Percentiles rank a stretch among this genome's conserved stretches.
phyloP scores from a whole-genome alignment of 2,888 invertebrate genomes.

The Metalampra italica region DNA sequence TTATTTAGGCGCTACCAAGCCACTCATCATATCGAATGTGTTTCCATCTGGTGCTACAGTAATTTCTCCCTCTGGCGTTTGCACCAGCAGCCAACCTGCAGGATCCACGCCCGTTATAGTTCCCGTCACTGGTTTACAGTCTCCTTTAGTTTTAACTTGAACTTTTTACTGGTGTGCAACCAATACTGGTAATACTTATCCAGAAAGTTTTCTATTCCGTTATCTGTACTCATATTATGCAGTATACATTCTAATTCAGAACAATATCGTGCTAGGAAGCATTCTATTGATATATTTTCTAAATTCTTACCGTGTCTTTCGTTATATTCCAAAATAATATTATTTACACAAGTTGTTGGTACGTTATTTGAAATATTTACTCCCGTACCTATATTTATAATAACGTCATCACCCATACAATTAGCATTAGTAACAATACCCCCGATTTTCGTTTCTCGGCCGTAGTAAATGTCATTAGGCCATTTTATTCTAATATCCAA shows the following conservation, averaged over 20 bases:
- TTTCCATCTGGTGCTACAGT: constrained; percentile 11
- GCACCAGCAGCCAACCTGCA: constrained; percentile 9
- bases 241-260: constrained; percentile 6
- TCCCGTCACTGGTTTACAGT: background rate
- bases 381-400: constrained; percentile 8
- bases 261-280: constrained; percentile 7
- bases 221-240: background rate
- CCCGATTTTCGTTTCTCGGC: constrained; percentile 7
- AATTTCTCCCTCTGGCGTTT: constrained; percentile 1
- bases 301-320: background rate
- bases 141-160: background rate
- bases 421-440: constrained; percentile 6
- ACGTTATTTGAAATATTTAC: constrained; percentile 10
- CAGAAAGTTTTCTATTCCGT: constrained; percentile 3
- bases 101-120: constrained; percentile 6
- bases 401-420: constrained; percentile 6
- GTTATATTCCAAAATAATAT: constrained; percentile 8
- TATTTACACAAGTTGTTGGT: constrained; percentile 9
- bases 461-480: constrained; percentile 12
- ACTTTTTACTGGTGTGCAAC: constrained; percentile 8
- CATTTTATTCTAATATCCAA: constrained; percentile 11
- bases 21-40: constrained; percentile 11
- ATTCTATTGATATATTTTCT: constrained; percentile 7
- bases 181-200: constrained; percentile 7
- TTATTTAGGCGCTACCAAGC: constrained; percentile 3